Evolutionary conservation across 2,888 invertebrate genomes (phyloP).

Genomic region (Melanostoma scalare): DNA sequence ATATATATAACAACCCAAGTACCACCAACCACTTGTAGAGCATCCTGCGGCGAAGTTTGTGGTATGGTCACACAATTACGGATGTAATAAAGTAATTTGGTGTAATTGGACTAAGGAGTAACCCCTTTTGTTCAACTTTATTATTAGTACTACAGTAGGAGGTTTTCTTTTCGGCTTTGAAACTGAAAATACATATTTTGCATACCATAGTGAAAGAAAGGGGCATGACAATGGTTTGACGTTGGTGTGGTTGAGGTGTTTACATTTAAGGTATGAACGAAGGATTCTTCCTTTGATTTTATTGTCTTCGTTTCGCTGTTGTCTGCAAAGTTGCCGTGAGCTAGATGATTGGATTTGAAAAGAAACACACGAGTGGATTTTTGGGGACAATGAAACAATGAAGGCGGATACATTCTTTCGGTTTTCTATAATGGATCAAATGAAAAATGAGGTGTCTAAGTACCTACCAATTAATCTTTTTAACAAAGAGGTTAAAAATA

Average conservation of each 20-base stretch:
- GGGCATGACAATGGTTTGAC: constrained; percentile 36
- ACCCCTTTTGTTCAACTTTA: constrained; percentile 73
- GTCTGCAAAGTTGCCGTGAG: too few species aligned
- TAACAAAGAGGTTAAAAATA: too few species aligned
- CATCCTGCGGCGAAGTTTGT: constrained; percentile 70
- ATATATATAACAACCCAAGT: constrained; percentile 42
- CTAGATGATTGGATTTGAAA: too few species aligned
- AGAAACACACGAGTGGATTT: too few species aligned
- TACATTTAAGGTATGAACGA: too few species aligned
- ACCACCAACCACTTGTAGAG: constrained; percentile 70
- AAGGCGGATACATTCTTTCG: too few species aligned
- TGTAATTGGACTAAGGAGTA: constrained; percentile 79
- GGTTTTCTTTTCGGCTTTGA: constrained; percentile 57
- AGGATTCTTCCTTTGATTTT: too few species aligned
- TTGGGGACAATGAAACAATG: too few species aligned
- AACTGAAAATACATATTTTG: constrained; percentile 35
- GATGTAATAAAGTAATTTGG: constrained; percentile 82
- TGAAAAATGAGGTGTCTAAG: too few species aligned
- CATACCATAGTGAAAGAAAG: constrained; percentile 25
- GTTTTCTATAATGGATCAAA: too few species aligned
- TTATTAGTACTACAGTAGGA: constrained; percentile 62
- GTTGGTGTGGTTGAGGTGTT: background rate
- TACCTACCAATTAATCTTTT: too few species aligned
- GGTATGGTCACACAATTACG: constrained; percentile 81
- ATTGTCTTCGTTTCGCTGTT: too few species aligned